Base-by-base conservation (phyloP, 2,797 vertebrate genomes). In the Hipposideros larvatus region DNA sequence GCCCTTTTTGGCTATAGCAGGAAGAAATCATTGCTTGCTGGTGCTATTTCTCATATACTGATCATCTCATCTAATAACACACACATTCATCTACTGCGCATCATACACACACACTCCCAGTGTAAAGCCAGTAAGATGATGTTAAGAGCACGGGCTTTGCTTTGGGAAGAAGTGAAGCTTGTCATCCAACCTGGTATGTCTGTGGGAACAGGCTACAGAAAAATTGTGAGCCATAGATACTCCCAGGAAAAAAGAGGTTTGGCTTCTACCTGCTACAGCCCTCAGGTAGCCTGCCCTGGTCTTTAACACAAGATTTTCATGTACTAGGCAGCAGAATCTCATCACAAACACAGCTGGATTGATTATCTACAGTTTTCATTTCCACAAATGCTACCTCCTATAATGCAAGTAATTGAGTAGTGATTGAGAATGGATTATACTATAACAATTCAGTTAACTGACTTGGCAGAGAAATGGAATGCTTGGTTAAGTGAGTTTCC, bases 401-500 rank as follows among this genome's bases (percentile, higher is more conserved):
- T 34, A 28, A 77, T 34, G 73, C 53, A 80, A 91, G 14, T 55
- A 68, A 87, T 22, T 93, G 90, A 73, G 28, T 51, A 85, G 74
- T 82, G 77, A 79, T n/a, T 88, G 75, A 74, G 31, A 66, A 88
- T 66, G 90, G 90, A 89, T 31, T 66, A 37, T 21, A 78, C 51
- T 53, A 14, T 71, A 93, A 74, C 51, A 91, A 86, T 75, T 75
- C 53, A 90, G 41, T 96, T 94, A 91, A 95, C 28, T 83, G 53
- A 26, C 26, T 65, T 77, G 74, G 57, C 19, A 46, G 22, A 86
- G 65, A 79, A 91, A 85, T 41, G 37, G 51, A 94, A 28, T 19
- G 1, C 48, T 96, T 91, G 68, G 65, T 95, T 94, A 87, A 89
- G 61, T 79, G 79, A 70, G 31, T 59, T 93, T 95, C 70, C 65